A percentile compares a stretch with the other conserved stretches of the same genome.
These are phyloP conservation scores for Dryas iulia DNA, from an alignment of 1,140 invertebrate species.

Conservation along the genomic window DNA sequence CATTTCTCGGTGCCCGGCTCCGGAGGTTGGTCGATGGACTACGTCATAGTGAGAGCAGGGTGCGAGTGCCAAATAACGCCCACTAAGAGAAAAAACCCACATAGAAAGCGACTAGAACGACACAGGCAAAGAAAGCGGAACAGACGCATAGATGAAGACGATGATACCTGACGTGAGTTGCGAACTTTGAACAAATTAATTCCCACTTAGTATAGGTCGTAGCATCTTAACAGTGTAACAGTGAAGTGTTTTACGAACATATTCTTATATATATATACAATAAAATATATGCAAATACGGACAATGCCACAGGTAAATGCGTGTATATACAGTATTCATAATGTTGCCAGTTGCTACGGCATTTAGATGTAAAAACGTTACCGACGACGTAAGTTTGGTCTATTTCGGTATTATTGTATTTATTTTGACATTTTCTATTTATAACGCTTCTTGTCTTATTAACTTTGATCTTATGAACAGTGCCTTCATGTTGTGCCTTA, in stretches of 20 bases:
- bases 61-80: constrained; percentile 88
- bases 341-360: constrained; percentile 28
- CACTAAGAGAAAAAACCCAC: constrained; percentile 48
- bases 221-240: constrained; percentile 24
- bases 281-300: not conserved
- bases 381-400: constrained; percentile 40
- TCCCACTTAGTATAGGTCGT: constrained; percentile 52
- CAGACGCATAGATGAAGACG: constrained; percentile 55
- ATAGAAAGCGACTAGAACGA: constrained; percentile 53
- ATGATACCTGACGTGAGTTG: constrained; percentile 61
- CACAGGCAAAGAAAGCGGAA: constrained; percentile 61
- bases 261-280: not conserved
- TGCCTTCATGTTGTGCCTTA: constrained; percentile 56
- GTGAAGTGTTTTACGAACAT: constrained; percentile 6
- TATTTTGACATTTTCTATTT: constrained; percentile 61
- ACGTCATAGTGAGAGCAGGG: constrained; percentile 89
- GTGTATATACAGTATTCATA: not conserved
- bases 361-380: constrained; percentile 46
- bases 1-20: constrained; percentile 80
- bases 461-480: constrained; percentile 42
- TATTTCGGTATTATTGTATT: constrained; percentile 54
- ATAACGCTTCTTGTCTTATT: constrained; percentile 66
- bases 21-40: constrained; percentile 87
- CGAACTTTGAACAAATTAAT: constrained; percentile 66
- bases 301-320: not conserved